Evolutionary conservation across 2,797 vertebrate genomes (phyloP).

Genomic region (Esox lucius): DNA sequence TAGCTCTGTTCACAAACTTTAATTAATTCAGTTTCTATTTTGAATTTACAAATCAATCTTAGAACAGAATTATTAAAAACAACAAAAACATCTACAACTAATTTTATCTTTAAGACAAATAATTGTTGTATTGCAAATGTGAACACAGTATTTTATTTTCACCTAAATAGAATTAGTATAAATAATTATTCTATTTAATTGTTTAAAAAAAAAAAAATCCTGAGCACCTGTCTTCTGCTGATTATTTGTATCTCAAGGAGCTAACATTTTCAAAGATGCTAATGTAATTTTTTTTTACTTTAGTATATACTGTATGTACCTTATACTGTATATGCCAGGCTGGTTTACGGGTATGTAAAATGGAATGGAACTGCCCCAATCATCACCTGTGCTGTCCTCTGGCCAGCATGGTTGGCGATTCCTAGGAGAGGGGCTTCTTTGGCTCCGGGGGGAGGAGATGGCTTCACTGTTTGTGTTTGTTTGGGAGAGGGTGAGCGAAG

Average conservation of each 20-base stretch:
- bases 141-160: neutral
- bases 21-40: neutral
- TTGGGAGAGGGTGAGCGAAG: conserved; percentile 68
- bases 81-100: conserved; percentile 29
- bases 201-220: neutral
- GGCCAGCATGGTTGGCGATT: conserved; percentile 51
- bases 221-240: neutral
- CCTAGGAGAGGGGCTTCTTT: conserved; percentile 31
- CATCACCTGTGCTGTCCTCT: conserved; percentile 58
- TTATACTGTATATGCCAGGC: neutral
- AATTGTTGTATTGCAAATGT: neutral
- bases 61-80: neutral
- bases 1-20: neutral
- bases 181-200: neutral
- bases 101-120: conserved; percentile 5
- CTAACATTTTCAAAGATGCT: neutral
- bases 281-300: conserved; percentile 18
- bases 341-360: conserved; percentile 24
- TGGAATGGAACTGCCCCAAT: conserved; percentile 49
- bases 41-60: neutral
- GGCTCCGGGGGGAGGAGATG: conserved; percentile 58
- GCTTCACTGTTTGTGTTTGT: conserved; percentile 70
- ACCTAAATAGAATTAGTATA: neutral
- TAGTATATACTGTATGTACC: neutral
- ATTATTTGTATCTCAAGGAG: neutral